phyloP scores from a whole-genome alignment of 2,797 vertebrate genomes.

The Enteromius viviparus region DNA sequence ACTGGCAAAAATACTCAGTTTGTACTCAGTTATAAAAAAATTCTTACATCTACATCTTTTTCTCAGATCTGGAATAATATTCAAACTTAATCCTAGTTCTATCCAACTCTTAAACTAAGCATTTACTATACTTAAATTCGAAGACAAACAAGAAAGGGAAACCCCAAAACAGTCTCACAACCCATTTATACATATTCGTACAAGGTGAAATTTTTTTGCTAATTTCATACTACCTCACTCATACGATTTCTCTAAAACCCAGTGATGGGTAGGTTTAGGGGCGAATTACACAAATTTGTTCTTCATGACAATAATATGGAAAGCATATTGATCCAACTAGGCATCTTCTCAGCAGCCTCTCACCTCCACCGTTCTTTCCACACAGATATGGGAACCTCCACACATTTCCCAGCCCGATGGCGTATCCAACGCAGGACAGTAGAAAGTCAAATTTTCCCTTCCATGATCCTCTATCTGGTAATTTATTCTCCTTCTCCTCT shows the following conservation, averaged over 20 bases:
- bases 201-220: too few species aligned
- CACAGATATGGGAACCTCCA: slow-evolving; percentile 95
- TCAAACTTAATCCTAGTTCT: background rate
- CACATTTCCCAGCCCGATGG: slow-evolving; percentile 90
- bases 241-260: too few species aligned
- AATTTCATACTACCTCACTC: too few species aligned
- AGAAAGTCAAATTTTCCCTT: slow-evolving; percentile 94
- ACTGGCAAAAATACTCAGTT: background rate
- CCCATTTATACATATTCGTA: too few species aligned
- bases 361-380: slow-evolving; percentile 93
- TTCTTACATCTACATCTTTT: background rate
- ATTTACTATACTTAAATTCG: background rate
- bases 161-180: too few species aligned
- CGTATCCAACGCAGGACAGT: slow-evolving; percentile 90
- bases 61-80: background rate
- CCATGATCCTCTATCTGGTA: slow-evolving; percentile 87
- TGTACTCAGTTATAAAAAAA: too few species aligned
- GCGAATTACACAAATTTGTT: too few species aligned
- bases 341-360: slow-evolving; percentile 53
- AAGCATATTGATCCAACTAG: background rate
- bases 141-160: background rate
- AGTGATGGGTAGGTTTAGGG: too few species aligned
- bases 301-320: background rate
- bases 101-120: background rate
- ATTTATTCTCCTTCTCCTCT: slow-evolving; percentile 71